Base-by-base conservation (phyloP, 2,888 invertebrate species). In the Hypsopygia costalis region DNA sequence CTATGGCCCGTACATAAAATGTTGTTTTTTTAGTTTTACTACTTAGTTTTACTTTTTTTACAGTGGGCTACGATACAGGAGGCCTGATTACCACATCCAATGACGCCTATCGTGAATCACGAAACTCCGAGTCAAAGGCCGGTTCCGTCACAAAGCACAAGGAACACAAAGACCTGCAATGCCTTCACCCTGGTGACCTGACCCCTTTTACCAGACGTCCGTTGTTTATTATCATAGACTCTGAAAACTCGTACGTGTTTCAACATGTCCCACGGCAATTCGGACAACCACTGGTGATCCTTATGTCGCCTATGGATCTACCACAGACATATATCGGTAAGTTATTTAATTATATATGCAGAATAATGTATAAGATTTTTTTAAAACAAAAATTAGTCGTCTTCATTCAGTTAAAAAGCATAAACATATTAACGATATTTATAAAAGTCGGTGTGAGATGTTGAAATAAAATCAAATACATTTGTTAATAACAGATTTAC, bases 131-230 rank as follows among this genome's bases (percentile, higher is more conserved):
- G 1, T 12, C 45, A 4, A 67, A 66, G 6, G 30, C 49, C 3
- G 36, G 30, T 0, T 37, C 52, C 0, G 4, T 41, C 0, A 6
- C 42, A 1, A 73, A 68, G 34, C 41, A 49, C 49, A 94, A 93
- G 72, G 94, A 94, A 68, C 41, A 49, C 49, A 94, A 93, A 72
- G 94, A 94, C 68, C 91, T 91, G 33, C 93, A 94, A 72, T 94
- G 95, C 74, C 90, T 98, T 51, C 96, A 98, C 78, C 98, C 98
- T 21, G 98, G 97, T 46, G 98, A 98, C 81, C 85, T 98, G 48
- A 95, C 95, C 76, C 96, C 98, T 1, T 98, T 95, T 87, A 97
- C 97, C 10, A 91, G 98, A 58, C 94, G 96, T 66, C 98, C 98
- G 22, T 90, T 98, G 47, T 97, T 98, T 86, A 91, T 98, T 44